A percentile compares a stretch with the other conserved stretches of the same genome.
These are phyloP conservation scores for Drosophila hydei DNA, from an alignment of 1,140 invertebrate species.

Conservation along the genomic window DNA sequence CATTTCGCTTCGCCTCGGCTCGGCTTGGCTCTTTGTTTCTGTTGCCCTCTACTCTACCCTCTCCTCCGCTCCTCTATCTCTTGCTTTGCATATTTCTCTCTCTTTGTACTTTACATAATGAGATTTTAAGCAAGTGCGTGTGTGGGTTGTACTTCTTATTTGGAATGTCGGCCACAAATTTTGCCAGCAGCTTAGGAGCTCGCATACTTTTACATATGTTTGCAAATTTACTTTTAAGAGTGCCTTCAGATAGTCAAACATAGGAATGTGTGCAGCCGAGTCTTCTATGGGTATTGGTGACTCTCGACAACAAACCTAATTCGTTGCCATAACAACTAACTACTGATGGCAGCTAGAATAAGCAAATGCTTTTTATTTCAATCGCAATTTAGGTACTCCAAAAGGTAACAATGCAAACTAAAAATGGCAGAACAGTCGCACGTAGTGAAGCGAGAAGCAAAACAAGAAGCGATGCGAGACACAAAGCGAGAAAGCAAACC, in stretches of 20 bases:
- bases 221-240: conserved; percentile 14
- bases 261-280: neutral
- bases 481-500: conserved; percentile 3
- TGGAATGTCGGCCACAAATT: conserved; percentile 42
- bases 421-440: neutral
- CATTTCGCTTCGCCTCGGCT: conserved; percentile 41
- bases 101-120: conserved; percentile 73
- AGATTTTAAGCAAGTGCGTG: conserved; percentile 72
- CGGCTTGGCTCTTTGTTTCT: conserved; percentile 63
- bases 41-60: neutral
- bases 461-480: conserved; percentile 8
- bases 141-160: conserved; percentile 17
- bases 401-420: neutral
- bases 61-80: neutral
- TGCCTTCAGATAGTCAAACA: neutral
- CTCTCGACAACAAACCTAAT: neutral
- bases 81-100: neutral
- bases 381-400: neutral
- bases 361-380: conserved; percentile 19
- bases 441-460: conserved; percentile 4
- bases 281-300: neutral
- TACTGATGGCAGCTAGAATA: neutral
- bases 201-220: conserved; percentile 31
- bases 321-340: neutral
- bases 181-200: conserved; percentile 30